Evolutionary conservation across 1,140 invertebrate species (phyloP).

Genomic region (Macrotrachela quadricornifera): DNA sequence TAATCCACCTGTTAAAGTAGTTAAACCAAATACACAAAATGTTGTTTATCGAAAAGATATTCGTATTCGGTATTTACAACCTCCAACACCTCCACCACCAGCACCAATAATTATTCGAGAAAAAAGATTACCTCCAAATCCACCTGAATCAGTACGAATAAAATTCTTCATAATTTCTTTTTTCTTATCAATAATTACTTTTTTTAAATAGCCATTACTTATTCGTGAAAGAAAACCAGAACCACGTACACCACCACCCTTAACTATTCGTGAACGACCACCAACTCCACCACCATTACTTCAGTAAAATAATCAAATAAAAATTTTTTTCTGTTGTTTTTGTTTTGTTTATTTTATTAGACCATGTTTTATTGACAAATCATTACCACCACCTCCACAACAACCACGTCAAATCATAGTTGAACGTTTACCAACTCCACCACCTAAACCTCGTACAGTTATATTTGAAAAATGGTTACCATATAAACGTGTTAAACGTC

Average conservation of each 20-base stretch:
- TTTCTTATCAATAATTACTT: too few species aligned
- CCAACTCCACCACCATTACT: background rate
- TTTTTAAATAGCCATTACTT: background rate
- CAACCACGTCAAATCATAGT: constrained; percentile 4
- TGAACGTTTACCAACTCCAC: constrained; percentile 6
- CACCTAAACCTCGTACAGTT: constrained; percentile 4
- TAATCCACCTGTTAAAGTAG: background rate
- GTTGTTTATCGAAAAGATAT: constrained; percentile 7
- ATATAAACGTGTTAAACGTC: constrained; percentile 2
- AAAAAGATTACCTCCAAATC: background rate
- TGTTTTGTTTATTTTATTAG: background rate
- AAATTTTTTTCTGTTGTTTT: background rate
- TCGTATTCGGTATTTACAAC: constrained; percentile 5
- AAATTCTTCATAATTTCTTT: too few species aligned
- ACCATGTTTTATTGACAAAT: constrained; percentile 1
- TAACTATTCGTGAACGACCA: constrained; percentile 3
- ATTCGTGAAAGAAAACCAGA: background rate
- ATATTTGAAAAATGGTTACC: constrained; percentile 10
- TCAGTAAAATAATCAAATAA: background rate
- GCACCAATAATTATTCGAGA: constrained; percentile 9
- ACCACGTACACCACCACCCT: constrained; percentile 5
- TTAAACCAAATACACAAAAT: constrained; percentile 5
- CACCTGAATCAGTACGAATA: background rate
- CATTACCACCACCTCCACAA: background rate
- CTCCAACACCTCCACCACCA: constrained; percentile 5